Conservation (phyloP, 2,888 invertebrate genomes). For the Clistopyga incitator region DNA sequence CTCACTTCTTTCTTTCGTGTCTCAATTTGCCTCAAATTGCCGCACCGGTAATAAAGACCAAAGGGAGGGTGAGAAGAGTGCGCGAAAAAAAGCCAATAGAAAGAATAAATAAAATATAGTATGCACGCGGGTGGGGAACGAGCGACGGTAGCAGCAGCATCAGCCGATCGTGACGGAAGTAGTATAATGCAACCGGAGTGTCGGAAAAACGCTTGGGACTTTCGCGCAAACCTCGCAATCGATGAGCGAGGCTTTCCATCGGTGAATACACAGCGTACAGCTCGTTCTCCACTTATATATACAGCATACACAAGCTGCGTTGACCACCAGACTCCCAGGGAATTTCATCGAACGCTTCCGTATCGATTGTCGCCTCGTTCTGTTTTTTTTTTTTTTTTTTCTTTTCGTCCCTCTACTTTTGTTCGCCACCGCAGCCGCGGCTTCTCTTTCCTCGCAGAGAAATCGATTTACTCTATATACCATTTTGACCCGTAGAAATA, state of each 20-base stretch:
- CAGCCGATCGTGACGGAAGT: conserved; percentile 53
- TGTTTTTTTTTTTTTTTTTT: conserved; percentile 36
- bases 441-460: conserved; percentile 18
- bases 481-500: conserved; percentile 19
- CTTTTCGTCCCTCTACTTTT: background rate
- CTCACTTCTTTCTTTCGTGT: conserved; percentile 31
- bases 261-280: conserved; percentile 4
- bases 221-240: conserved; percentile 46
- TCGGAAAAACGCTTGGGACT: conserved; percentile 49
- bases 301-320: conserved; percentile 1
- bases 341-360: conserved; percentile 53
- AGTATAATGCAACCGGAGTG: conserved; percentile 43
- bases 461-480: conserved; percentile 34
- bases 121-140: background rate
- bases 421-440: conserved; percentile 19
- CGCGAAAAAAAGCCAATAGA: background rate
- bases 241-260: conserved; percentile 46
- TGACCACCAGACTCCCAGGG: conserved; percentile 17
- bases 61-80: background rate
- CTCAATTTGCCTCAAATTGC: conserved; percentile 11
- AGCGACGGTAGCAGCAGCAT: conserved; percentile 9
- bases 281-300: conserved; percentile 25
- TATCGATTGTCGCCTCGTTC: conserved; percentile 49
- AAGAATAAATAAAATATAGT: conserved; percentile 21
- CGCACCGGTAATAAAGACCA: background rate